phyloP scores from a whole-genome alignment of 2,113 vertebrate species.

The Muscicapa adusta region DNA sequence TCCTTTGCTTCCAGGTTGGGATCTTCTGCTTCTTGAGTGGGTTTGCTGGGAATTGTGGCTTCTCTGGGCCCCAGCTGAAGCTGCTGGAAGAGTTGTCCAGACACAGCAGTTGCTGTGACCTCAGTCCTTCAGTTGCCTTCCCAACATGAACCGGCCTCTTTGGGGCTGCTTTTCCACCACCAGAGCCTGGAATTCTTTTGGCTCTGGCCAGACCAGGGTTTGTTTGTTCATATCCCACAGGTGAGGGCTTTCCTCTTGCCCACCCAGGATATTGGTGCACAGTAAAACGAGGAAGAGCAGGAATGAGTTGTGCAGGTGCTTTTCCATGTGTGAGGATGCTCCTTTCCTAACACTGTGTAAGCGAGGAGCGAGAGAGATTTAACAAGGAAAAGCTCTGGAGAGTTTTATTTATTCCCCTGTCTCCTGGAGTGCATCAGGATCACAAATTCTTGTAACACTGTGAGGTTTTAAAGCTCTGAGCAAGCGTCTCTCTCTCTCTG shows the following conservation, averaged over 20 bases:
- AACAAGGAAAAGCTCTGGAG: constrained; percentile 20
- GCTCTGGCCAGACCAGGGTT: neutral
- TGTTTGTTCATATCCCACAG: neutral
- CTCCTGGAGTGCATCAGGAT: constrained; percentile 12
- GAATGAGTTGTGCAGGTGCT: neutral
- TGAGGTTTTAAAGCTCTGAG: constrained; percentile 31
- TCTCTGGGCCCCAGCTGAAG: neutral
- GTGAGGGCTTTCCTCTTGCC: neutral
- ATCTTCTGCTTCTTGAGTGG: neutral
- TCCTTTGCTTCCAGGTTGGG: neutral
- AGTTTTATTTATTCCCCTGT: constrained; percentile 35
- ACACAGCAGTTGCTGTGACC: neutral
- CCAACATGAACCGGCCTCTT: accelerated
- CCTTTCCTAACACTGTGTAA: neutral
- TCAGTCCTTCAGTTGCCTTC: neutral
- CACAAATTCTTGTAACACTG: constrained; percentile 15
- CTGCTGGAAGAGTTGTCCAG: neutral
- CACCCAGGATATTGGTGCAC: accelerated
- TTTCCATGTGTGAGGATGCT: neutral
- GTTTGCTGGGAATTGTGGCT: neutral
- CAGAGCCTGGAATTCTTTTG: neutral
- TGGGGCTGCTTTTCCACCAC: neutral
- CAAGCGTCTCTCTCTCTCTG: neutral
- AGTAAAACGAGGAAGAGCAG: neutral
- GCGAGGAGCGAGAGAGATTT: neutral